These are phyloP conservation scores for Sylvicola fuscatus DNA, from an alignment of 2,888 invertebrate genomes.

Conservation along the genomic window DNA sequence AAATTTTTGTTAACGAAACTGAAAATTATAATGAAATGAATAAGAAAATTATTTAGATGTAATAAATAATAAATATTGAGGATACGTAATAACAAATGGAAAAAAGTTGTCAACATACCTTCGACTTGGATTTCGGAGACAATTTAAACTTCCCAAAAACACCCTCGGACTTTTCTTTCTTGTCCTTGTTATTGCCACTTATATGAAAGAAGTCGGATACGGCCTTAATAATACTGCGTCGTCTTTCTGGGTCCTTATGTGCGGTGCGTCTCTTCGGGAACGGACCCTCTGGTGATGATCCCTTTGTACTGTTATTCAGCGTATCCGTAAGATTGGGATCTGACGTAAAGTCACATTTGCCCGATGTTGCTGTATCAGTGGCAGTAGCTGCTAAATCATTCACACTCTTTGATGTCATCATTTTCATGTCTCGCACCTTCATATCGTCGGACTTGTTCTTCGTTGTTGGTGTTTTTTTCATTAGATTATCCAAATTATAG, in stretches of 20 bases:
- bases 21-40: too few species aligned
- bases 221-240: conserved; percentile 67
- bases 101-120: conserved; percentile 5
- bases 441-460: conserved; percentile 12
- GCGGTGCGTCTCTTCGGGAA: conserved; percentile 23
- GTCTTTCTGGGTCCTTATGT: conserved; percentile 39
- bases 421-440: conserved; percentile 18
- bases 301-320: background rate
- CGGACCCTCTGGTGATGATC: background rate
- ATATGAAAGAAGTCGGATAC: conserved; percentile 66
- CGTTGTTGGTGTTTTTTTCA: conserved; percentile 5
- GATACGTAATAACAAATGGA: too few species aligned
- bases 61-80: too few species aligned
- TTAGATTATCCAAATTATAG: conserved; percentile 16
- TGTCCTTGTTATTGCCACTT: conserved; percentile 31
- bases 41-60: too few species aligned
- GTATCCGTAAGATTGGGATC: conserved; percentile 29
- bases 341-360: conserved; percentile 27
- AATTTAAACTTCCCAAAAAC: conserved; percentile 35
- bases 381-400: conserved; percentile 18
- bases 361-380: conserved; percentile 9
- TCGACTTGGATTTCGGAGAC: conserved; percentile 27
- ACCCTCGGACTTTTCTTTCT: conserved; percentile 12
- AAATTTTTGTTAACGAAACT: too few species aligned
- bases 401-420: conserved; percentile 24